Conservation (phyloP, 2,888 invertebrate genomes). For the Drosophila borealis region DNA sequence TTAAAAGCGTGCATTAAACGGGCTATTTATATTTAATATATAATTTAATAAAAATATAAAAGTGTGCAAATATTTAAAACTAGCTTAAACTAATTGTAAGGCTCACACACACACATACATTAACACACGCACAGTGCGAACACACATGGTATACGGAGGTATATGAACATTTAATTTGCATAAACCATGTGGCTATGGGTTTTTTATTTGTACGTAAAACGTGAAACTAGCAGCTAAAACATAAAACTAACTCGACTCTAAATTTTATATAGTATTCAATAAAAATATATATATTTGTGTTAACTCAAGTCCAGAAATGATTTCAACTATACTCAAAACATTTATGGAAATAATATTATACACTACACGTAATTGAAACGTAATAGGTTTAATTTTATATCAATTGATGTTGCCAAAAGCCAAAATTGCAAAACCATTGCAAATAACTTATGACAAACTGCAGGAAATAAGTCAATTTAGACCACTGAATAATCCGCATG, state of each 20-base stretch:
- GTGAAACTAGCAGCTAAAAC: constrained; percentile 7
- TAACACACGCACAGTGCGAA: constrained; percentile 4
- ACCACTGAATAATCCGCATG: constrained; percentile 25
- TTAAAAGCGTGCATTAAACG: constrained; percentile 7
- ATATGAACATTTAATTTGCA: constrained; percentile 71
- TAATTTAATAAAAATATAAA: not conserved
- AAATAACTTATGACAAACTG: constrained; percentile 29
- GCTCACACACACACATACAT: constrained; percentile 18
- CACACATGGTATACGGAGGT: constrained; percentile 18
- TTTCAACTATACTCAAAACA: constrained; percentile 9
- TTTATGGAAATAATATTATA: constrained; percentile 23
- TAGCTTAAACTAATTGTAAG: constrained; percentile 17
- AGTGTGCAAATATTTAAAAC: constrained; percentile 11
- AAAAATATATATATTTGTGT: not conserved
- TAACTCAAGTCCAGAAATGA: constrained; percentile 14
- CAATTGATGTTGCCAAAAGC: constrained; percentile 11
- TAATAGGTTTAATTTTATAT: constrained; percentile 16
- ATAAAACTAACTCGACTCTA: not conserved
- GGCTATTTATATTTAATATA: not conserved
- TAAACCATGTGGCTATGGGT: constrained; percentile 71
- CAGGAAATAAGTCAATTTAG: constrained; percentile 19
- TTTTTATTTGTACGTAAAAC: constrained; percentile 21
- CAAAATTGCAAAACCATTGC: constrained; percentile 24
- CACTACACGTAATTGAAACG: constrained; percentile 29
- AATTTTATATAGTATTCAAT: not conserved